A percentile compares a stretch with the other conserved stretches of the same genome.
Evolutionary conservation across 2,888 invertebrate genomes (phyloP).

Genomic region (Agrilus mali): DNA sequence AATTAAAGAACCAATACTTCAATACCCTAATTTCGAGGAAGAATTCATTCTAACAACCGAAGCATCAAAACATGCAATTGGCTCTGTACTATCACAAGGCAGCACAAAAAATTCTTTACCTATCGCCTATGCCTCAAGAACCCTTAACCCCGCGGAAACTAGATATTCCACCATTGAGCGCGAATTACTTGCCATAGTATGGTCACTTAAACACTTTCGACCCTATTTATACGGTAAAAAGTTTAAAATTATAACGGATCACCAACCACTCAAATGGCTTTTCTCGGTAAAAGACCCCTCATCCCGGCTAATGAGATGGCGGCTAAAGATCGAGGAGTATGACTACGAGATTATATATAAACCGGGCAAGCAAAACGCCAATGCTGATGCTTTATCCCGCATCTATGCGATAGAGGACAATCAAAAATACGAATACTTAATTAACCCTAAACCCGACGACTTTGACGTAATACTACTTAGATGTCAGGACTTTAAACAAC

Average conservation of each 20-base stretch:
- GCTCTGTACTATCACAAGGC: conserved; percentile 21
- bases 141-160: conserved; percentile 21
- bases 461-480: conserved; percentile 8
- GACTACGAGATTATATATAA: conserved; percentile 23
- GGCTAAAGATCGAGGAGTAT: conserved; percentile 21
- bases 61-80: conserved; percentile 22
- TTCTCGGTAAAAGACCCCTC: conserved; percentile 21
- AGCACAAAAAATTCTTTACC: conserved; percentile 19
- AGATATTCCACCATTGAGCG: conserved; percentile 27
- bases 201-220: conserved; percentile 23
- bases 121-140: conserved; percentile 25
- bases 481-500: not conserved
- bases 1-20: conserved; percentile 9
- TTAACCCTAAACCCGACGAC: not conserved
- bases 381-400: conserved; percentile 21
- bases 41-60: conserved; percentile 23
- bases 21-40: conserved; percentile 16
- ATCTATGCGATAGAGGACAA: not conserved
- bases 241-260: conserved; percentile 26
- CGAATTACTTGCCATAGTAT: conserved; percentile 27
- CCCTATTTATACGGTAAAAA: conserved; percentile 26
- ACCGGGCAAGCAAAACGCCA: conserved; percentile 18
- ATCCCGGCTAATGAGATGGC: conserved; percentile 20
- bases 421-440: too few relatives aligned
- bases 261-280: conserved; percentile 24